Percentiles rank a stretch among this genome's conserved stretches.
phyloP scores from a whole-genome alignment of 2,113 vertebrate genomes.

The Rhineura floridana region DNA sequence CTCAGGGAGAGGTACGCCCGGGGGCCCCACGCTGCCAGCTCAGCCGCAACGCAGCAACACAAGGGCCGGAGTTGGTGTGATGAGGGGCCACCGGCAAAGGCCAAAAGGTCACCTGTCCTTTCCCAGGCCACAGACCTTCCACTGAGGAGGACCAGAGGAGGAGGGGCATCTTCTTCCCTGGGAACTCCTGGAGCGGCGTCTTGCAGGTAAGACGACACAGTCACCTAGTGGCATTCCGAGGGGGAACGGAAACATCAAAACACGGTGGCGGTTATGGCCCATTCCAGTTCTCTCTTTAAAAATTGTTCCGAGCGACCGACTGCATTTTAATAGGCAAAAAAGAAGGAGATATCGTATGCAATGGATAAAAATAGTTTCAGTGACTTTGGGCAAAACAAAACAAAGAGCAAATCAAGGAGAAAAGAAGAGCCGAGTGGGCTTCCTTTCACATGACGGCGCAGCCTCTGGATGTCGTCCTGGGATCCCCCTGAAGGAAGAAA shows the following conservation, averaged over 20 bases:
- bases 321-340: conserved; percentile 53
- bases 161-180: no score
- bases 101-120: no score
- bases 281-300: conserved; percentile 61
- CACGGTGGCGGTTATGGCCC: conserved; percentile 60
- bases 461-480: conserved; percentile 86
- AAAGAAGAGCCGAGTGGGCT: conserved; percentile 22
- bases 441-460: conserved; percentile 91
- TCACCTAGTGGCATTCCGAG: background rate
- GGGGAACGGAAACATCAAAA: conserved; percentile 59
- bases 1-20: no score
- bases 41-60: no score
- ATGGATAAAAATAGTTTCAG: conserved; percentile 83
- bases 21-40: no score
- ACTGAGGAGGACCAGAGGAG: no score
- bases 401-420: conserved; percentile 56
- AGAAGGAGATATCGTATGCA: conserved; percentile 49
- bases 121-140: no score
- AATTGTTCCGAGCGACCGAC: conserved; percentile 70
- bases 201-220: conserved; percentile 15
- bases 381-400: conserved; percentile 73
- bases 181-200: background rate
- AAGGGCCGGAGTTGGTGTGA: no score
- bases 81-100: no score
- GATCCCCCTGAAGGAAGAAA: conserved; percentile 82